These are phyloP conservation scores for Paramormyrops hopkinsi DNA, from an alignment of 2,797 vertebrate genomes.

Conservation along the genomic window DNA sequence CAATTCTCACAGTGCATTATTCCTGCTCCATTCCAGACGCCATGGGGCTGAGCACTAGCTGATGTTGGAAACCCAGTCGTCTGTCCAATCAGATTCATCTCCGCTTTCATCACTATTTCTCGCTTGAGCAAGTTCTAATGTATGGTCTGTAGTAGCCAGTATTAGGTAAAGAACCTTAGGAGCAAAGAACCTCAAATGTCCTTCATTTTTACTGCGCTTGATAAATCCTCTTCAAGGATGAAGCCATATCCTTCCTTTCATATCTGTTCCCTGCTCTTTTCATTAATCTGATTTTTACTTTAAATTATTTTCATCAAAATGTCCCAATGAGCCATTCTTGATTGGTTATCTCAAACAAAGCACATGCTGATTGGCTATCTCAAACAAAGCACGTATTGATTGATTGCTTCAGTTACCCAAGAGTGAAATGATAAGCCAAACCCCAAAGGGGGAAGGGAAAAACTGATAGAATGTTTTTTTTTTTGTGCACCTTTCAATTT, in stretches of 20 bases:
- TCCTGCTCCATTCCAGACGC: background rate
- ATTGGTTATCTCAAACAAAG: background rate
- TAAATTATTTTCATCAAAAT: background rate
- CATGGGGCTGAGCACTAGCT: conserved; percentile 22
- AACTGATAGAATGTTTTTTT: background rate
- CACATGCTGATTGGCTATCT: background rate
- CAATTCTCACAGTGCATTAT: background rate
- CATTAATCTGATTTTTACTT: background rate
- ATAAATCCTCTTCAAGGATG: background rate
- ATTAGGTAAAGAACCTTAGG: background rate
- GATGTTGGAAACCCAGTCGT: conserved; percentile 21
- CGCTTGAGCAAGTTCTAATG: conserved; percentile 25
- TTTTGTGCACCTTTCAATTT: conserved; percentile 2
- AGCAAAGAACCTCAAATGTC: background rate
- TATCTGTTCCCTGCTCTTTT: background rate
- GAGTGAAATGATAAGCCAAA: background rate
- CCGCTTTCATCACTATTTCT: conserved; percentile 27
- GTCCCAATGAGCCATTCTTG: background rate
- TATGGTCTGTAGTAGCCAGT: conserved; percentile 8
- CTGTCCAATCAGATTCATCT: conserved; percentile 33
- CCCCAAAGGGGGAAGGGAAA: background rate
- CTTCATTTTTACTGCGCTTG: background rate
- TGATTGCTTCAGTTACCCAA: background rate
- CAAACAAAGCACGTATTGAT: background rate
- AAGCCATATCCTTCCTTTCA: background rate